Base-by-base conservation (phyloP, 1,140 invertebrate species). In the Trichogramma pretiosum region DNA sequence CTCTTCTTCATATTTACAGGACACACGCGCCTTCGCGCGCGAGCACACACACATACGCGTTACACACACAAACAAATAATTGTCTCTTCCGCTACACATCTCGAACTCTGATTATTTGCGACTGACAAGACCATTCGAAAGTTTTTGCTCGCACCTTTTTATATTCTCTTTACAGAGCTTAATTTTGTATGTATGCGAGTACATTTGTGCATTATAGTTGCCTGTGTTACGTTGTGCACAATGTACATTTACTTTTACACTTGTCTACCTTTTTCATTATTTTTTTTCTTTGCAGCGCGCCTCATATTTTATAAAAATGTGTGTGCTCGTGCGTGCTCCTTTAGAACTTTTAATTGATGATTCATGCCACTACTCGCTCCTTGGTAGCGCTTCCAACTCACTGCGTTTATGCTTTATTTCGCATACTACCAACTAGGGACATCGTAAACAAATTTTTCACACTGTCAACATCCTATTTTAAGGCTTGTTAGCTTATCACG, bases 371-470 rank as follows among this genome's bases (percentile, higher is more conserved):
- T 19, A n/a, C 38, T 35, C 36, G 36, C n/a, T 16, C 16, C 32
- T n/a, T 34, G 33, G 9, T n/a, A 11, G 33, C 5, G 33, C 33
- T 34, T 18, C 16, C 35, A 11, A 4, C 4, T 28, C 14, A 10
- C 10, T n/a, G n/a, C 19, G 1, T 17, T 22, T 5, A 23, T 43
- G 14, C 24, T 30, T 43, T 16, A 32, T 24, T 39, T 17, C 24
- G 43, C 36, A 39, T 33, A 45, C 36, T 28, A 7, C 24, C 5
- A 11, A 11, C 24, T 40, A 50, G 45, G 35, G 33, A 50, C 42
- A 50, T 50, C 45, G 42, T 50, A 50, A 44, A 50, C 36, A 45
- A 35, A 50, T 50, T 50, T 30, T 50, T 40, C 42, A 50, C 42
- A 42, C 42, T 28, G 48, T 50, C 34, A 5, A 14, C 21, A 39